Percentiles rank a stretch among this genome's conserved stretches.
phyloP scores from a whole-genome alignment of 23 tunicate species.

The Styela plicata region DNA sequence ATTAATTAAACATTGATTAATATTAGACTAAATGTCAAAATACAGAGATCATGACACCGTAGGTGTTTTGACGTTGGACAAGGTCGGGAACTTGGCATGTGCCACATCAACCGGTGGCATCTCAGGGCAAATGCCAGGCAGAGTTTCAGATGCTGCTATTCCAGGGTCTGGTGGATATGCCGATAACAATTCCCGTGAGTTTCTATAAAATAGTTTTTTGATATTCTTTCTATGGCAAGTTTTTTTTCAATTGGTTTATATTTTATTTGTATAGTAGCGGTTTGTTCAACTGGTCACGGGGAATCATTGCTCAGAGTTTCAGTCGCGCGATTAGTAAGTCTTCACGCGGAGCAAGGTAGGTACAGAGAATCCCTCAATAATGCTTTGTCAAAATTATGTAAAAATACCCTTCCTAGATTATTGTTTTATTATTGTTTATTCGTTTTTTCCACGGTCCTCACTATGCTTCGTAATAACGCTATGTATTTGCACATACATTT shows the following conservation, averaged over 20 bases:
- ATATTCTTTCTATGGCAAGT: too few species aligned
- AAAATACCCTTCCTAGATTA: too few species aligned
- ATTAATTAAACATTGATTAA: too few species aligned
- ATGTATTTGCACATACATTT: too few species aligned
- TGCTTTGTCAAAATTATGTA: too few species aligned
- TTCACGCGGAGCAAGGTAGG: slow-evolving; percentile 41
- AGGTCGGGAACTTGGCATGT: slow-evolving; percentile 58
- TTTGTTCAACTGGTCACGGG: slow-evolving; percentile 67
- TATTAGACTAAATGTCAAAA: too few species aligned
- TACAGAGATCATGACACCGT: slow-evolving; percentile 76
- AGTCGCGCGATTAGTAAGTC: slow-evolving; percentile 39
- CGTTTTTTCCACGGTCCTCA: too few species aligned
- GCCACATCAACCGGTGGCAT: slow-evolving; percentile 77
- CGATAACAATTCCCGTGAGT: slow-evolving; percentile 50
- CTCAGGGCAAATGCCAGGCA: slow-evolving; percentile 41
- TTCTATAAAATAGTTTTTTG: not conserved
- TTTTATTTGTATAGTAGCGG: slow-evolving; percentile 38
- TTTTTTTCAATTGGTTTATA: too few species aligned
- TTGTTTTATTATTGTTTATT: too few species aligned
- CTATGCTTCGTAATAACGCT: too few species aligned
- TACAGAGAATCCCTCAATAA: too few species aligned
- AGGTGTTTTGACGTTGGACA: slow-evolving; percentile 68
- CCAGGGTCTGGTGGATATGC: slow-evolving; percentile 61
- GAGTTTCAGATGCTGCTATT: slow-evolving; percentile 54
- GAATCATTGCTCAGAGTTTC: slow-evolving; percentile 57